Conservation (phyloP, 2,888 invertebrate species). For the Abrostola tripartita region DNA sequence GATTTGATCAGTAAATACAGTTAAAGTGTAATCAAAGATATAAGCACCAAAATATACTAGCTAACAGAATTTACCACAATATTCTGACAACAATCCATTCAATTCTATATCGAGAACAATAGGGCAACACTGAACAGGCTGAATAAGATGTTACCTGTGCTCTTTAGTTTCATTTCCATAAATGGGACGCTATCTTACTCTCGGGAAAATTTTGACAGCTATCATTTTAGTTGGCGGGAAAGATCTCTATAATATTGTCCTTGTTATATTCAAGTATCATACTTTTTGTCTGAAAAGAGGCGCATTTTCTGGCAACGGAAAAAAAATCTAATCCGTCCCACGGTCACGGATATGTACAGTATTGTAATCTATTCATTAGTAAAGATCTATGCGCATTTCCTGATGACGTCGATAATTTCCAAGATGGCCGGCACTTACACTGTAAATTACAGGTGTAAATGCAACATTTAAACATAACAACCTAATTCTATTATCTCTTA, state of each 20-base stretch:
- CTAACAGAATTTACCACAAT: constrained; percentile 11
- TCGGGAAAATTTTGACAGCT: constrained; percentile 45
- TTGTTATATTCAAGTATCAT: not conserved
- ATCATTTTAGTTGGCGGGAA: constrained; percentile 35
- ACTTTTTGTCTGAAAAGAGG: not conserved
- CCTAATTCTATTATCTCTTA: constrained; percentile 1
- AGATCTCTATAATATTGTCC: constrained; percentile 15
- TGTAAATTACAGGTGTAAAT: too few species aligned
- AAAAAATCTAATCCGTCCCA: too few species aligned
- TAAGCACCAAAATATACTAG: constrained; percentile 1
- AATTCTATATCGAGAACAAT: constrained; percentile 40
- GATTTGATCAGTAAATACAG: too few species aligned
- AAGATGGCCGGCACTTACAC: too few species aligned
- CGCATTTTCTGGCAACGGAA: too few species aligned
- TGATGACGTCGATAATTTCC: too few species aligned
- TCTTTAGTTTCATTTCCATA: constrained; percentile 32
- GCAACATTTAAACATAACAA: not conserved
- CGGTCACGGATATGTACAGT: too few species aligned
- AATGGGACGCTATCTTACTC: constrained; percentile 29
- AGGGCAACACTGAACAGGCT: constrained; percentile 22
- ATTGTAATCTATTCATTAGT: too few species aligned
- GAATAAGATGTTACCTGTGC: constrained; percentile 31
- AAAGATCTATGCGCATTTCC: too few species aligned
- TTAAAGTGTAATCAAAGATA: too few species aligned
- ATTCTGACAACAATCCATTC: constrained; percentile 21